Evolutionary conservation across 2,113 vertebrate genomes (phyloP).

Genomic region (Tetrao urogallus): DNA sequence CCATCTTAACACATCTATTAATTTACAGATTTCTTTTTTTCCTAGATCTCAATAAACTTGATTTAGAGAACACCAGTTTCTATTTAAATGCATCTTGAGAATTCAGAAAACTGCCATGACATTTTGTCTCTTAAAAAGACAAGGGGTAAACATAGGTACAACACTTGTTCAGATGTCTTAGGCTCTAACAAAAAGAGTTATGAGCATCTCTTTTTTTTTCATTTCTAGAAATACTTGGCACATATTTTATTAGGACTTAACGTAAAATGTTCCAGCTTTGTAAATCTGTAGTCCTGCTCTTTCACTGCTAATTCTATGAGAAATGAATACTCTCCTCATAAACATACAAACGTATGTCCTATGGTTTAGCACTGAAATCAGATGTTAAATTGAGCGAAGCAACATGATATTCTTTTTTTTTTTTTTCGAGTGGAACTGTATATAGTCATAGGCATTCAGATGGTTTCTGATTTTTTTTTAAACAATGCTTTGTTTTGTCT

Average conservation of each 20-base stretch:
- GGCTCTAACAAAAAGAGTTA: neutral
- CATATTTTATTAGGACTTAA: neutral
- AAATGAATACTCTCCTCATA: neutral
- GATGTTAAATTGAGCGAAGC: neutral
- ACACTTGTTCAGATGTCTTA: neutral
- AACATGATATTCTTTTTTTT: neutral
- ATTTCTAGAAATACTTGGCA: neutral
- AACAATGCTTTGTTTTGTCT: neutral
- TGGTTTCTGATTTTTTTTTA: neutral
- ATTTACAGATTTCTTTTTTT: neutral
- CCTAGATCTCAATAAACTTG: neutral
- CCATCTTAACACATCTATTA: neutral
- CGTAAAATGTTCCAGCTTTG: neutral
- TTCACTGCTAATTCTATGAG: neutral
- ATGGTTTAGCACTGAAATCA: neutral
- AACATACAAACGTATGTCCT: neutral
- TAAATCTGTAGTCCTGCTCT: neutral
- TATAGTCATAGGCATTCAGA: neutral
- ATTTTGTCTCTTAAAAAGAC: neutral
- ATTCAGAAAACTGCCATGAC: neutral
- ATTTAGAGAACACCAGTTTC: neutral
- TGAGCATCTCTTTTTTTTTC: neutral
- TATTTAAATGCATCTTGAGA: slow-evolving; percentile 30
- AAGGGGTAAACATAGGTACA: neutral
- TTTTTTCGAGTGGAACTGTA: neutral